Evolutionary conservation across 92 coral and sea anemone genomes (phyloP).

Genomic region (Porites rus): DNA sequence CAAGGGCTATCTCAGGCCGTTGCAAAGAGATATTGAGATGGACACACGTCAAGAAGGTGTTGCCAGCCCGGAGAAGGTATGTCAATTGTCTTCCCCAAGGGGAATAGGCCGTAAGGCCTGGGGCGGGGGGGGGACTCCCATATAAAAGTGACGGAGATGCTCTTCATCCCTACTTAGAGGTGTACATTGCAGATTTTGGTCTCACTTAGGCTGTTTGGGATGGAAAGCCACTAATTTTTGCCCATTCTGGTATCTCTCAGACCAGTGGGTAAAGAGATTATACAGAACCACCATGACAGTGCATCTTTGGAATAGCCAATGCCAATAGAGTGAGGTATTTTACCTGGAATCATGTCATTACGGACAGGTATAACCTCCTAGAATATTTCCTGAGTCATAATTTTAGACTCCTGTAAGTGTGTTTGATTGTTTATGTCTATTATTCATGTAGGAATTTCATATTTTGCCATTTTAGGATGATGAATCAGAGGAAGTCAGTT

Average conservation of each 20-base stretch:
- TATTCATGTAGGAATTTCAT: slow-evolving; percentile 31
- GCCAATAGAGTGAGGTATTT: too few species aligned
- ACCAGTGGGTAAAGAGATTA: background rate
- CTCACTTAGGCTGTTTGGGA: too few species aligned
- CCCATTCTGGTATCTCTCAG: background rate
- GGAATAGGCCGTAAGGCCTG: too few species aligned
- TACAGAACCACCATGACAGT: too few species aligned
- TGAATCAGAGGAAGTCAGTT: slow-evolving; percentile 24
- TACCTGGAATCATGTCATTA: too few species aligned
- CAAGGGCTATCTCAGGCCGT: background rate
- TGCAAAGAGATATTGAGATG: background rate
- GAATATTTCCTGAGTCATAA: background rate
- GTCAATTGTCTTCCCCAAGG: background rate
- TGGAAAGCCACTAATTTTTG: background rate
- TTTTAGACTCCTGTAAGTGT: background rate
- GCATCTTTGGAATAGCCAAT: too few species aligned
- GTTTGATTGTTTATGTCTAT: background rate
- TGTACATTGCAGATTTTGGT: too few species aligned
- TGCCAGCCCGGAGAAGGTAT: background rate
- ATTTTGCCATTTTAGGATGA: slow-evolving; percentile 1
- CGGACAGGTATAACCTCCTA: too few species aligned
- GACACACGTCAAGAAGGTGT: background rate
- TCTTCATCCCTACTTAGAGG: background rate
- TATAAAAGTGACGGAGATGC: slow-evolving; percentile 1
- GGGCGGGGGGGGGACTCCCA: background rate